Evolutionary conservation across 2,888 invertebrate genomes (phyloP).

Genomic region (Tenthredo scrophulariae): DNA sequence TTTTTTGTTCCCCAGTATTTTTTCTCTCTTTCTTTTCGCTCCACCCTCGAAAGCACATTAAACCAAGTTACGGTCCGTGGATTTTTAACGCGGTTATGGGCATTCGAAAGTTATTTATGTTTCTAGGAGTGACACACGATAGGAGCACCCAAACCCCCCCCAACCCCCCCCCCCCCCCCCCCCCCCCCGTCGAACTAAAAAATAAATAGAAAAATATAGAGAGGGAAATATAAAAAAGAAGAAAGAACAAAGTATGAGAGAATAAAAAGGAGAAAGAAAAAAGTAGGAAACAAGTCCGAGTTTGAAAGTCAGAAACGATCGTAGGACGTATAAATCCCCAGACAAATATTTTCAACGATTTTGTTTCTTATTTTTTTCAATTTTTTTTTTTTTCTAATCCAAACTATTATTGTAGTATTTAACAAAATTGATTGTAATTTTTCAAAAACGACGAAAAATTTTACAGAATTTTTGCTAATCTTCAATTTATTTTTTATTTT

Average conservation of each 20-base stretch:
- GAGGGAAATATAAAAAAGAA: neutral
- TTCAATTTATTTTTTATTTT: too few relatives aligned
- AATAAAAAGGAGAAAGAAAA: neutral
- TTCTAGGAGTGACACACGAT: slow-evolving; percentile 57
- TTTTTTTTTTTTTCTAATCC: too few relatives aligned
- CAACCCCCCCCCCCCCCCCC: neutral
- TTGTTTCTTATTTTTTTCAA: too few relatives aligned
- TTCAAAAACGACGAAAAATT: too few relatives aligned
- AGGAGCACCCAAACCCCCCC: neutral
- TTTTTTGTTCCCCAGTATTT: slow-evolving; percentile 61
- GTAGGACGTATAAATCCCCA: neutral
- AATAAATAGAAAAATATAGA: neutral
- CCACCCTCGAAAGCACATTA: slow-evolving; percentile 70
- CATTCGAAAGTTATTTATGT: slow-evolving; percentile 74
- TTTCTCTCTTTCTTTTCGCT: slow-evolving; percentile 60
- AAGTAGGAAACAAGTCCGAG: neutral
- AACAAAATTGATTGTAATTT: too few relatives aligned
- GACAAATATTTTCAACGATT: neutral
- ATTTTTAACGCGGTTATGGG: slow-evolving; percentile 74
- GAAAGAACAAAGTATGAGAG: neutral
- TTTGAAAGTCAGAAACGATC: neutral
- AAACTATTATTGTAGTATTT: too few relatives aligned
- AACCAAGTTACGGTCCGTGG: slow-evolving; percentile 73
- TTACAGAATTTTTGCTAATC: too few relatives aligned
- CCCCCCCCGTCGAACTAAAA: neutral